Evolutionary conservation across 92 coral and sea anemone genomes (phyloP).

Genomic region (Desmophyllum pertusum): DNA sequence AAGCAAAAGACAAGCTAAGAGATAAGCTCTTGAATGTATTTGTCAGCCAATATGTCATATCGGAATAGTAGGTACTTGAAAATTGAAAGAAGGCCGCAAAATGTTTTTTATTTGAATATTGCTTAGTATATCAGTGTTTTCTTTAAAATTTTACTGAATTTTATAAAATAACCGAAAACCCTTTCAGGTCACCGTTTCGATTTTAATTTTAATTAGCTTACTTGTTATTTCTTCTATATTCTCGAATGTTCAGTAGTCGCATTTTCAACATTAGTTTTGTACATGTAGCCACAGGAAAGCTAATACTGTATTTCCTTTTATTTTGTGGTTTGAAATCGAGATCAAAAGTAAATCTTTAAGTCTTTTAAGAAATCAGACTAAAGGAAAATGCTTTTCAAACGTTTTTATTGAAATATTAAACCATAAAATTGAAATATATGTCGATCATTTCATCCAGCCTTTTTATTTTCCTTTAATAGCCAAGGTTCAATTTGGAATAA

Average conservation of each 20-base stretch:
- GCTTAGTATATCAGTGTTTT: not conserved
- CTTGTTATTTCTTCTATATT: not conserved
- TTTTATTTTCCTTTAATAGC: not conserved
- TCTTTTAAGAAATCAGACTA: not conserved
- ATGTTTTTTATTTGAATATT: not conserved
- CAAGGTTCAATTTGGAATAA: not conserved
- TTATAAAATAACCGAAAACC: not conserved
- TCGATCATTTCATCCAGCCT: not conserved
- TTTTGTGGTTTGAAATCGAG: not conserved
- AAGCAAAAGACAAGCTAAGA: not conserved
- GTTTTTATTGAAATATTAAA: not conserved
- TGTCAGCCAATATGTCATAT: not conserved
- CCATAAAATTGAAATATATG: not conserved
- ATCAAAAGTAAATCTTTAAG: not conserved
- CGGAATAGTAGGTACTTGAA: not conserved
- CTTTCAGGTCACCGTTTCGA: not conserved
- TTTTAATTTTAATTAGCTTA: not conserved
- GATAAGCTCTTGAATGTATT: not conserved
- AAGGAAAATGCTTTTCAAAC: not conserved
- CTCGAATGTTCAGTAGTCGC: not conserved
- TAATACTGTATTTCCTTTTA: not conserved
- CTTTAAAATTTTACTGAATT: not conserved
- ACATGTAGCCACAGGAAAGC: not conserved
- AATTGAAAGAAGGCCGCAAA: not conserved
- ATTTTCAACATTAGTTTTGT: not conserved